phyloP scores from a whole-genome alignment of 2,113 vertebrate species.

The Poeciliopsis retropinna region DNA sequence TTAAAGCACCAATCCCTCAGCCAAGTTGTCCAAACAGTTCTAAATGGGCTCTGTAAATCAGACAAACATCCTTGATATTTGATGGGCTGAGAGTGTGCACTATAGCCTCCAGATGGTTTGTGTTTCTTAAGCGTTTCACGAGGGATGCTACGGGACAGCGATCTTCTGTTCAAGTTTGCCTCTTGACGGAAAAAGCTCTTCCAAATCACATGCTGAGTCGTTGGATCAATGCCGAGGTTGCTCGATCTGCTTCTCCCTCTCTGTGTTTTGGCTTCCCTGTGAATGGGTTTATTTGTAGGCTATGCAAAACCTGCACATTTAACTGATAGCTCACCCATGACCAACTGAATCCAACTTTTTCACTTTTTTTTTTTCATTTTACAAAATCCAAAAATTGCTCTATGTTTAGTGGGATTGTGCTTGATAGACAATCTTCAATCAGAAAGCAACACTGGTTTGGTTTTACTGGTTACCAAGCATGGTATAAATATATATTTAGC shows the following conservation, averaged over 20 bases:
- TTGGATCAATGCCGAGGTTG: conserved; percentile 60
- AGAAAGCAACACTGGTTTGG: too few relatives aligned
- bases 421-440: too few relatives aligned
- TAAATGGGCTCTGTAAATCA: conserved; percentile 79
- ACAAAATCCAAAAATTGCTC: neutral
- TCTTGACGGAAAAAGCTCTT: conserved; percentile 62
- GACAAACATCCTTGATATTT: conserved; percentile 81
- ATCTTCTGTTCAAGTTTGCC: conserved; percentile 70
- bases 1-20: conserved; percentile 79
- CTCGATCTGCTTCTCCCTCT: conserved; percentile 13
- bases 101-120: conserved; percentile 80
- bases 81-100: conserved; percentile 64
- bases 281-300: conserved; percentile 46
- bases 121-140: conserved; percentile 71
- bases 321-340: conserved; percentile 5
- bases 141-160: conserved; percentile 71
- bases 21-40: conserved; percentile 81
- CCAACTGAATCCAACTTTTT: neutral
- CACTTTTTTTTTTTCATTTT: neutral
- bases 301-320: conserved; percentile 15
- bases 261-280: conserved; percentile 24
- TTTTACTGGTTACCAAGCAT: too few relatives aligned
- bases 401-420: too few relatives aligned
- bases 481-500: too few relatives aligned
- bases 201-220: conserved; percentile 55